A percentile compares a stretch with the other conserved stretches of the same genome.
These are phyloP conservation scores for Neocrepidodera transversa DNA, from an alignment of 2,888 invertebrate genomes.

Conservation along the genomic window DNA sequence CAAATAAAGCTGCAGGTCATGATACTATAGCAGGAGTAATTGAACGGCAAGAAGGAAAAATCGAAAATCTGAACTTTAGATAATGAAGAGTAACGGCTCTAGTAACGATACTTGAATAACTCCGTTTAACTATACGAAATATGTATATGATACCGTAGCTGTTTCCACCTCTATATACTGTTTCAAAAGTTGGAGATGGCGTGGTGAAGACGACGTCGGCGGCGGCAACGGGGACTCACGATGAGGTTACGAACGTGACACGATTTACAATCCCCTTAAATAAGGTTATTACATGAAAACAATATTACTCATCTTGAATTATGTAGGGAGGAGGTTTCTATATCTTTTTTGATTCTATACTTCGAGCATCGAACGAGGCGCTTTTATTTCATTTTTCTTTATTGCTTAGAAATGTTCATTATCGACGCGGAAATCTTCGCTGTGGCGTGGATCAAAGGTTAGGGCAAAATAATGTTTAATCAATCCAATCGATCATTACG, in stretches of 20 bases:
- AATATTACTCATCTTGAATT: constrained; percentile 51
- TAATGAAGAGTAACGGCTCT: too few relatives aligned
- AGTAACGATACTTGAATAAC: too few relatives aligned
- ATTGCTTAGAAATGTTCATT: neutral
- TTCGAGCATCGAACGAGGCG: neutral
- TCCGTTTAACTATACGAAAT: too few relatives aligned
- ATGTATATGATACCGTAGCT: neutral
- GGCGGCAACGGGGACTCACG: constrained; percentile 32
- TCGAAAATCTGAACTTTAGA: too few relatives aligned
- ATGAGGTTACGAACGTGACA: constrained; percentile 51
- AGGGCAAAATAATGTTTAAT: too few relatives aligned
- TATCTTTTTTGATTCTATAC: constrained; percentile 4
- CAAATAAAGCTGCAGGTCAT: too few relatives aligned
- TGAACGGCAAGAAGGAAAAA: too few relatives aligned
- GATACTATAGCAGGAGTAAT: too few relatives aligned
- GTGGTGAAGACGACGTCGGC: neutral
- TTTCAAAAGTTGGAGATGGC: neutral
- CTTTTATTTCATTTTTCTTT: neutral
- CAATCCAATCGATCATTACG: too few relatives aligned
- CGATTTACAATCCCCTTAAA: constrained; percentile 53
- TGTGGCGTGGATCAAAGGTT: too few relatives aligned
- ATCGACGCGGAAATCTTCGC: too few relatives aligned
- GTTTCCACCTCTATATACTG: constrained; percentile 10
- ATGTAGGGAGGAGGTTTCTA: constrained; percentile 29
- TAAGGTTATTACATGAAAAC: constrained; percentile 56